Evolutionary conservation across 2,113 vertebrate species (phyloP).

Genomic region (Tautogolabrus adspersus): DNA sequence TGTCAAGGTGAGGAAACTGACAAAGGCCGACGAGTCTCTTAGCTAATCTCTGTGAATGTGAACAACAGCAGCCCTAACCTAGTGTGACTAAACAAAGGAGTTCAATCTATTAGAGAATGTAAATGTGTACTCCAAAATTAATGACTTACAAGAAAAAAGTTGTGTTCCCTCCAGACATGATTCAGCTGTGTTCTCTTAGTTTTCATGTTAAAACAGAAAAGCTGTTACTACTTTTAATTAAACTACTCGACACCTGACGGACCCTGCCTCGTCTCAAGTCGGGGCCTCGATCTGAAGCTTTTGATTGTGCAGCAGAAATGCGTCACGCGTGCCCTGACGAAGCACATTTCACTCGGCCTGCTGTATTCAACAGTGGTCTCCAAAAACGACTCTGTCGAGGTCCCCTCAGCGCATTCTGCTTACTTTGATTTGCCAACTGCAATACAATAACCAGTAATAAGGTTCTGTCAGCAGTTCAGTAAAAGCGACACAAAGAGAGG

Average conservation of each 20-base stretch:
- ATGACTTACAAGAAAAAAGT: too few relatives aligned
- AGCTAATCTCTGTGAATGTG: too few relatives aligned
- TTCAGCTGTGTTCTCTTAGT: too few relatives aligned
- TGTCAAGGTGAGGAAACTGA: too few relatives aligned
- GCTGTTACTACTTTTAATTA: too few relatives aligned
- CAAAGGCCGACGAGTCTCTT: too few relatives aligned
- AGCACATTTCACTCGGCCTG: neutral
- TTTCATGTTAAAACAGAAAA: neutral
- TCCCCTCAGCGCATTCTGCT: neutral
- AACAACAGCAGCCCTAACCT: too few relatives aligned
- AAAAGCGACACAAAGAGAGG: constrained; percentile 3
- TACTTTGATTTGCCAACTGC: constrained; percentile 8
- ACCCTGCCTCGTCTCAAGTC: neutral
- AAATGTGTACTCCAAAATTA: too few relatives aligned
- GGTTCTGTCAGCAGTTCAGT: constrained; percentile 42
- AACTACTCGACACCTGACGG: neutral
- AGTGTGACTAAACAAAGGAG: too few relatives aligned
- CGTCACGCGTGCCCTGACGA: neutral
- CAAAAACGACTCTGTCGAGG: neutral
- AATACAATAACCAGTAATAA: constrained; percentile 13
- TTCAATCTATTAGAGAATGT: too few relatives aligned
- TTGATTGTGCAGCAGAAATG: neutral
- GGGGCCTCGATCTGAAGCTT: neutral
- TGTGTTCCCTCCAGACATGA: too few relatives aligned
- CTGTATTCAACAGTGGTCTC: neutral